These are phyloP conservation scores for Ypsolopha sequella DNA, from an alignment of 2,888 invertebrate genomes.

Conservation along the genomic window DNA sequence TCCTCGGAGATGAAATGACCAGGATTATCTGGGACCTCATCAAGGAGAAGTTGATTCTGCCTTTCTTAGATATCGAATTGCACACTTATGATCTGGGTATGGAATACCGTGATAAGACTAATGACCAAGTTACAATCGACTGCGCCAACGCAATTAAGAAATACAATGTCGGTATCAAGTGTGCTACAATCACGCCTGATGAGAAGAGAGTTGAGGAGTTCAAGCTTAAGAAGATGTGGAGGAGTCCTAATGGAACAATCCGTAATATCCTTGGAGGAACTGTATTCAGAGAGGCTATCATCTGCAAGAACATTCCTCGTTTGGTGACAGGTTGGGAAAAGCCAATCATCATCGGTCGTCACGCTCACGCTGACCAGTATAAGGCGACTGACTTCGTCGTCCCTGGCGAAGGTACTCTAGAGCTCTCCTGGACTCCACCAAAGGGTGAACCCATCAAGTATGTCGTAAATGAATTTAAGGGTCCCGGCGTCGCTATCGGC, in stretches of 20 bases:
- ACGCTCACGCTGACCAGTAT: conserved; percentile 98
- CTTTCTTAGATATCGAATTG: conserved; percentile 94
- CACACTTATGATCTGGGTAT: conserved; percentile 96
- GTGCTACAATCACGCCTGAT: conserved; percentile 98
- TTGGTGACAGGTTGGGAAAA: conserved; percentile 95
- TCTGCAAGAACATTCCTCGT: conserved; percentile 94
- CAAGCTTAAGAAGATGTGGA: conserved; percentile 91
- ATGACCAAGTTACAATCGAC: conserved; percentile 96
- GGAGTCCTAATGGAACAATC: conserved; percentile 90
- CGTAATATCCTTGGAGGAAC: conserved; percentile 89
- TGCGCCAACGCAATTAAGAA: conserved; percentile 97
- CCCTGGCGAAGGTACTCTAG: conserved; percentile 89
- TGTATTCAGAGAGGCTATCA: conserved; percentile 88
- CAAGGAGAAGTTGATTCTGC: conserved; percentile 96
- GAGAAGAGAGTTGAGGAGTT: conserved; percentile 95
- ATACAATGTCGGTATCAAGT: conserved; percentile 98
- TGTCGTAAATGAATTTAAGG: conserved; percentile 87
- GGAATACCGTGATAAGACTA: conserved; percentile 92
- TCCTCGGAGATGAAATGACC: conserved; percentile 97
- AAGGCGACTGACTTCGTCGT: conserved; percentile 97
- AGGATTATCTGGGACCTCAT: conserved; percentile 99
- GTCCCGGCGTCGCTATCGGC: conserved; percentile 91
- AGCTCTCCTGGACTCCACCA: conserved; percentile 83
- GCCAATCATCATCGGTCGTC: conserved; percentile 98
- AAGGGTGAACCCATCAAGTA: conserved; percentile 76